Base-by-base conservation (phyloP, 2,888 invertebrate genomes). In the Ornithoptera priamus region DNA sequence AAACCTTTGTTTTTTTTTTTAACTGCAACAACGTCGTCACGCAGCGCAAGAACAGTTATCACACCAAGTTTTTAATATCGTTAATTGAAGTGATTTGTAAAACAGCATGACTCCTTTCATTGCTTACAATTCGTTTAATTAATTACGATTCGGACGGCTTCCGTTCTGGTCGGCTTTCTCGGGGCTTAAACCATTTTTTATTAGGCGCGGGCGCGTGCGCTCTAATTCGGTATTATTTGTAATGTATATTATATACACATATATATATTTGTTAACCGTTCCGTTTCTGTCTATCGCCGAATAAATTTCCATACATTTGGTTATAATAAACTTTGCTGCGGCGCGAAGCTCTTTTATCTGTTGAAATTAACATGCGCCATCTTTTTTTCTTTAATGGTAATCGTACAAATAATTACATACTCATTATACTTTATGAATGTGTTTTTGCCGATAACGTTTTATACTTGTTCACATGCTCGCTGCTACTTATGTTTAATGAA, bases 71-170 rank as follows among this genome's bases (percentile, higher is more conserved):
- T 92, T 92, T 92, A 90, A 92, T 92, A 90, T 90, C 83, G 89
- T 90, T 92, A 92, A 92, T 92, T 92, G 92, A 89, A 91, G 90
- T 90, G 91, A 92, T 92, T 92, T 92, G 92, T 92, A 90, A 91
- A 92, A 91, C 92, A 92, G 92, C 92, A 88, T 85, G 92, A 90
- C 89, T 90, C 89, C 91, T 92, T 92, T 92, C 92, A 86, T 89
- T 90, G 91, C 92, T 88, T 88, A 91, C 91, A 86, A 90, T 91
- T 90, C 88, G 85, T 88, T 89, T 90, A 92, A 92, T 92, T 92
- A 92, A 92, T 92, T 92, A 90, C 88, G 81, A 85, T 90, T 89
- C 83, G 81, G 86, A 82, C 84, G 84, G 90, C 92, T 92, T 90
- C 92, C 91, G 92, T 90, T 90, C 82, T 81, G 81, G 82, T 78